These are phyloP conservation scores for Macrobrachium rosenbergii DNA, from an alignment of 1,140 invertebrate genomes.

Conservation along the genomic window DNA sequence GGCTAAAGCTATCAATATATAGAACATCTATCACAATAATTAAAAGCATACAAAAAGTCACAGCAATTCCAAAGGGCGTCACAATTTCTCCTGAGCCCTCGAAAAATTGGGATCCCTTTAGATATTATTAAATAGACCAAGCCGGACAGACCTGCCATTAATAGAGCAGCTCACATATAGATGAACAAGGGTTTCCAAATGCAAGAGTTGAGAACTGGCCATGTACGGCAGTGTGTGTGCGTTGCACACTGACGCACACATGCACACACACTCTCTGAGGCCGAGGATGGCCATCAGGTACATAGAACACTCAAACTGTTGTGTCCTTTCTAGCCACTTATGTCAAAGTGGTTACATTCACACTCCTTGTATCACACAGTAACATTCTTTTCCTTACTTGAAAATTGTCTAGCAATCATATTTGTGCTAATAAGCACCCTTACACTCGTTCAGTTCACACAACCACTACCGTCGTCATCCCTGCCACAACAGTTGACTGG, in stretches of 20 bases:
- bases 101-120: constrained; percentile 65
- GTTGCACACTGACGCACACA: constrained; percentile 53
- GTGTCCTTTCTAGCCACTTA: constrained; percentile 59
- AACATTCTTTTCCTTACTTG: constrained; percentile 50
- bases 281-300: constrained; percentile 63
- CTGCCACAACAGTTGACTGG: constrained; percentile 59
- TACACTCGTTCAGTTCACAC: constrained; percentile 47
- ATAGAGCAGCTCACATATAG: constrained; percentile 62
- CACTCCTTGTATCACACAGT: constrained; percentile 60
- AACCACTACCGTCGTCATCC: constrained; percentile 54
- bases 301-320: constrained; percentile 63
- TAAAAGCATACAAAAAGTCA: constrained; percentile 65
- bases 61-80: constrained; percentile 64
- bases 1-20: constrained; percentile 64
- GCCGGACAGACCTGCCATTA: constrained; percentile 56
- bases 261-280: constrained; percentile 63
- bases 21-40: constrained; percentile 65
- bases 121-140: constrained; percentile 60
- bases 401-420: constrained; percentile 54
- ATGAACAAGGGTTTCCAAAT: constrained; percentile 65
- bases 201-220: constrained; percentile 64
- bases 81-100: constrained; percentile 65
- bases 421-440: constrained; percentile 56
- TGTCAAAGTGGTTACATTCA: constrained; percentile 55
- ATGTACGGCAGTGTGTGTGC: constrained; percentile 63